These are phyloP conservation scores for Planococcus citri DNA, from an alignment of 1,140 invertebrate genomes.

Conservation along the genomic window DNA sequence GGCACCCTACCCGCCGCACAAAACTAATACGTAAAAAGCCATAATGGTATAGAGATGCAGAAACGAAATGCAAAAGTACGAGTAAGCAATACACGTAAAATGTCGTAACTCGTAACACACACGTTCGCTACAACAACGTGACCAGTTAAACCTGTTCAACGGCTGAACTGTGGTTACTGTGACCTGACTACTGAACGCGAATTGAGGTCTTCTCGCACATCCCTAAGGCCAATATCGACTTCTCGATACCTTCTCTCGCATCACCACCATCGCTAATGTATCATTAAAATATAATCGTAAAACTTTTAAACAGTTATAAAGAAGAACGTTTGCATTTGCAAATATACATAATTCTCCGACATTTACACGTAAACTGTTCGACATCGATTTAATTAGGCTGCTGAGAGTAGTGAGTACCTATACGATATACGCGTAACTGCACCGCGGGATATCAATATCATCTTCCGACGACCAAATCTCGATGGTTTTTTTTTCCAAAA, in stretches of 20 bases:
- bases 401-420: too few relatives aligned
- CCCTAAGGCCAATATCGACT: neutral
- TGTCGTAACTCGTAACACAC: neutral
- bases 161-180: neutral
- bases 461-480: too few relatives aligned
- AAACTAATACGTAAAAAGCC: too few relatives aligned
- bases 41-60: too few relatives aligned
- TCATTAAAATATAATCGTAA: constrained; percentile 1
- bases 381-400: too few relatives aligned
- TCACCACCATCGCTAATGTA: neutral
- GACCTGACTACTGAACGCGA: constrained; percentile 12
- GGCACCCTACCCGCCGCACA: too few relatives aligned
- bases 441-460: too few relatives aligned
- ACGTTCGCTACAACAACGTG: neutral
- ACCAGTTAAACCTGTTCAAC: constrained; percentile 15
- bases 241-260: neutral
- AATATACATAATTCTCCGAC: neutral
- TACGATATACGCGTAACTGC: too few relatives aligned
- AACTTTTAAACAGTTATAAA: neutral
- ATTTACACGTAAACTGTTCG: too few relatives aligned
- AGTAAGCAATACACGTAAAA: too few relatives aligned
- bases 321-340: too few relatives aligned
- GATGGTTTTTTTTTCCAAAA: too few relatives aligned
- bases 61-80: neutral
- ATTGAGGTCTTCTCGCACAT: constrained; percentile 2